Percentiles rank a stretch among this genome's conserved stretches.
Evolutionary conservation across 2,888 invertebrate species (phyloP).

Genomic region (Exocentrus adspersus): DNA sequence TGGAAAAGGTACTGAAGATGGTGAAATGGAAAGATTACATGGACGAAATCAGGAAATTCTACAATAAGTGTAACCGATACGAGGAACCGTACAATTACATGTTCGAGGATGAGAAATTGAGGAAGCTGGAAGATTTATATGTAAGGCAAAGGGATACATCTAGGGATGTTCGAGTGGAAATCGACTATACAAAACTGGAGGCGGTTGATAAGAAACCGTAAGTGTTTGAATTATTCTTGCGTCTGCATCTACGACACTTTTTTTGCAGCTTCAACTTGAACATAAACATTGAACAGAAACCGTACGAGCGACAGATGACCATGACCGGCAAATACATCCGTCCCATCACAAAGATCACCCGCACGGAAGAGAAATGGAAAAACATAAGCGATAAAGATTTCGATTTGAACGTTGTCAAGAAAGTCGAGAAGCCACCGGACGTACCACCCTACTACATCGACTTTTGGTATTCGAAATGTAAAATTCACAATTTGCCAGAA

Average conservation of each 20-base stretch:
- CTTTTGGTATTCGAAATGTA: constrained; percentile 53
- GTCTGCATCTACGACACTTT: no score
- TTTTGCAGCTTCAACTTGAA: constrained; percentile 42
- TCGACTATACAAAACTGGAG: no score
- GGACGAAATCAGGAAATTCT: constrained; percentile 47
- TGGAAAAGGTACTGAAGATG: constrained; percentile 54
- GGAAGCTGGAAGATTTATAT: constrained; percentile 42
- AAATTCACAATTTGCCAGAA: constrained; percentile 34
- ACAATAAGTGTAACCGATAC: constrained; percentile 30
- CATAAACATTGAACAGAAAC: constrained; percentile 33
- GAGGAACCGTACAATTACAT: constrained; percentile 25
- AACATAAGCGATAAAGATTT: constrained; percentile 50
- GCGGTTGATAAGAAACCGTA: no score
- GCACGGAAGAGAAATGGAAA: constrained; percentile 43
- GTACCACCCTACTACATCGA: constrained; percentile 54
- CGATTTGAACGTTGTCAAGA: constrained; percentile 44
- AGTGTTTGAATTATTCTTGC: neutral
- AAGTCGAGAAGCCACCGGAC: constrained; percentile 32
- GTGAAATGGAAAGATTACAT: constrained; percentile 56
- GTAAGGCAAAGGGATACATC: constrained; percentile 27
- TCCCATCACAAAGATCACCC: constrained; percentile 27
- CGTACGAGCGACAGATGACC: constrained; percentile 38
- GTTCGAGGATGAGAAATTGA: constrained; percentile 32
- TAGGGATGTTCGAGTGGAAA: neutral
- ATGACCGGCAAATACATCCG: constrained; percentile 32